Evolutionary conservation across 2,797 vertebrate genomes (phyloP), one percentile per base, ranked within the genome.

Genomic region (Neopelma chrysocephalum): DNA sequence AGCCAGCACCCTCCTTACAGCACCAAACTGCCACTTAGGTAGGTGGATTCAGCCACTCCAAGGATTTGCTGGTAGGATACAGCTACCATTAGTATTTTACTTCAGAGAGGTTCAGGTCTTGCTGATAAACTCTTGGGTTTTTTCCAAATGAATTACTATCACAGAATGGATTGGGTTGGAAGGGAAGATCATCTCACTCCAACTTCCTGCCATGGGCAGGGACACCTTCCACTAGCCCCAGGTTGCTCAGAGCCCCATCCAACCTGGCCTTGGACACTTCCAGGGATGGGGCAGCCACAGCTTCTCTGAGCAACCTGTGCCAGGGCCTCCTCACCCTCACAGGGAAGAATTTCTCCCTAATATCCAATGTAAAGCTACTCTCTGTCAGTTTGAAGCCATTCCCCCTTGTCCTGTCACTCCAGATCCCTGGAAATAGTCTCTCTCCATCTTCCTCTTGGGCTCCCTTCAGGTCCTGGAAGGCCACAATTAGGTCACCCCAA

Each of bases 281-380:
- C 50, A 79, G 34, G 10, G 22, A 36, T 42, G 48, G 20, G 23
- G 47, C 47, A 48, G 47, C 22, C 47, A 47, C 47, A 47, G 47
- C 47, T 48, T 25, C 47, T 48, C 47, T 48, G 47, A 23, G 47
- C 23, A 48, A 48, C 47, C 47, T 48, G 47, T 48, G 47, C 47
- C 47, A 48, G 47, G 47, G 40, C n/a, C 11, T n/a, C 15, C 0
- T 0, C n/a, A 54, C 13, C 29, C 48, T 31, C 54, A 29, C 10
- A 60, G n/a, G 29, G 7, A 40, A n/a, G 0, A 69, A 11, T n/a
- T 53, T 27, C 2, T 62, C 13, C 9, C 2, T 0, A 2, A 21
- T 31, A 31, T 25, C 48, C 56, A 3, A 34, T 34, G 31, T 12
- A 26, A 78, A 1, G 12, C 23, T 10, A 0, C 29, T 21, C 13